Percentiles rank a stretch among this genome's conserved stretches.
These are phyloP conservation scores for Hystrix brachyura DNA, from an alignment of 2,113 vertebrate genomes.

Conservation along the genomic window DNA sequence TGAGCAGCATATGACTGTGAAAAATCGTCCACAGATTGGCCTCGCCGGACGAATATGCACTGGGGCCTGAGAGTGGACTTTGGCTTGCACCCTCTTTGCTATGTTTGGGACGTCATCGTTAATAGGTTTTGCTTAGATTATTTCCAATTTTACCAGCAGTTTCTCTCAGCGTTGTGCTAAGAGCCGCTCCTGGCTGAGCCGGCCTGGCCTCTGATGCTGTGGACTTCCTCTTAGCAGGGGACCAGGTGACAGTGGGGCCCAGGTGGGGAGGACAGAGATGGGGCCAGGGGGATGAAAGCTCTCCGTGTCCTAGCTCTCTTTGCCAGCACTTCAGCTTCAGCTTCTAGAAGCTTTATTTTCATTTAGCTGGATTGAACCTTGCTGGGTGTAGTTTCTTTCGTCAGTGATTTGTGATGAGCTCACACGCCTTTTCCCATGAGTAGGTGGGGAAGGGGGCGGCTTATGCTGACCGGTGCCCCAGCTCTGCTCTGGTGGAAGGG, in stretches of 20 bases:
- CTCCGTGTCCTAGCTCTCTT: accelerated
- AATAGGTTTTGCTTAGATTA: not conserved
- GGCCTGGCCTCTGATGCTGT: too few species aligned
- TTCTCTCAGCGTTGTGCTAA: not conserved
- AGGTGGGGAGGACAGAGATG: accelerated
- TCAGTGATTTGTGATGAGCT: not conserved
- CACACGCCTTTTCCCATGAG: not conserved
- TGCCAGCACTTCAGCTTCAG: not conserved
- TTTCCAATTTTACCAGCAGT: not conserved
- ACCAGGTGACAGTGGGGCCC: accelerated
- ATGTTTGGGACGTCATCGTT: not conserved
- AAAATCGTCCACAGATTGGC: not conserved
- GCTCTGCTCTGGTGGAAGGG: too few species aligned
- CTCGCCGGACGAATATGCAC: not conserved
- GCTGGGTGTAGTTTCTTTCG: not conserved
- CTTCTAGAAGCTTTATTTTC: not conserved
- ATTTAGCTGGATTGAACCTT: not conserved
- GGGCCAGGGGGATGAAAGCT: accelerated
- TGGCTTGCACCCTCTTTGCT: not conserved
- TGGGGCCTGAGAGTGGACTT: not conserved
- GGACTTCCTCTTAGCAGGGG: not conserved
- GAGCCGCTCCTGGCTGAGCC: not conserved
- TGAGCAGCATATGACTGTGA: not conserved
- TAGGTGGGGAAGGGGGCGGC: not conserved
- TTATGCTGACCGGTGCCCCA: accelerated